A percentile compares a stretch with the other conserved stretches of the same genome.
These are phyloP conservation scores for Gnatocerus cornutus DNA, from an alignment of 2,888 invertebrate species.

Conservation along the genomic window DNA sequence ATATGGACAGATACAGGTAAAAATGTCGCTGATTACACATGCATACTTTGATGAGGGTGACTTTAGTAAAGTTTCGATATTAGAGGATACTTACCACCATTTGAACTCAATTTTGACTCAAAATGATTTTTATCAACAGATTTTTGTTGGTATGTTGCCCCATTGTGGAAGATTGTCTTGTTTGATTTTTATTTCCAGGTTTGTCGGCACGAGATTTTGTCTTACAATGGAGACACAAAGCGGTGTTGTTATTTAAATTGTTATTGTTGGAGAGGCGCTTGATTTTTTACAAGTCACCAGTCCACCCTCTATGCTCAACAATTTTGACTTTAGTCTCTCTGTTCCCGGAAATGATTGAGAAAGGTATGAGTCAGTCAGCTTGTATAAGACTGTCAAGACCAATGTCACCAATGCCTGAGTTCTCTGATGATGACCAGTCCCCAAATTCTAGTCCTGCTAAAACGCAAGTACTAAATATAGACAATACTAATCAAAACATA, in stretches of 20 bases:
- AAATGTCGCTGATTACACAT: constrained; percentile 95
- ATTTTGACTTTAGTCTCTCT: constrained; percentile 92
- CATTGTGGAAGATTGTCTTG: neutral
- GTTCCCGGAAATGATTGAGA: constrained; percentile 91
- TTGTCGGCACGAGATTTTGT: constrained; percentile 87
- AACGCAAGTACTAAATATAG: constrained; percentile 41
- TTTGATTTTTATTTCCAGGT: constrained; percentile 74
- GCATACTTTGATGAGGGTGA: constrained; percentile 98
- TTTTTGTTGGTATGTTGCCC: constrained; percentile 76
- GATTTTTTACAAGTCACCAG: constrained; percentile 94
- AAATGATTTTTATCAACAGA: constrained; percentile 76
- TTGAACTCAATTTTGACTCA: constrained; percentile 87
- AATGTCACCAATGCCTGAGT: constrained; percentile 82
- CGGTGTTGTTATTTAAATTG: constrained; percentile 92
- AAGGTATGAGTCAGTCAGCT: constrained; percentile 87
- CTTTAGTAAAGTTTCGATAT: constrained; percentile 88
- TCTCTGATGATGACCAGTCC: constrained; percentile 72
- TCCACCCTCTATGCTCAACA: constrained; percentile 89
- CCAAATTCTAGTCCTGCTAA: constrained; percentile 60
- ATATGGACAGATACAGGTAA: constrained; percentile 95
- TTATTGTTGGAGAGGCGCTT: constrained; percentile 91
- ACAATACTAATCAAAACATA: constrained; percentile 46
- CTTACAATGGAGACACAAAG: constrained; percentile 92
- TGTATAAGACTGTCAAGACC: constrained; percentile 85
- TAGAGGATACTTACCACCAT: constrained; percentile 94